These are phyloP conservation scores for Neotoma lepida DNA, from an alignment of 2,113 vertebrate species.

Conservation along the genomic window DNA sequence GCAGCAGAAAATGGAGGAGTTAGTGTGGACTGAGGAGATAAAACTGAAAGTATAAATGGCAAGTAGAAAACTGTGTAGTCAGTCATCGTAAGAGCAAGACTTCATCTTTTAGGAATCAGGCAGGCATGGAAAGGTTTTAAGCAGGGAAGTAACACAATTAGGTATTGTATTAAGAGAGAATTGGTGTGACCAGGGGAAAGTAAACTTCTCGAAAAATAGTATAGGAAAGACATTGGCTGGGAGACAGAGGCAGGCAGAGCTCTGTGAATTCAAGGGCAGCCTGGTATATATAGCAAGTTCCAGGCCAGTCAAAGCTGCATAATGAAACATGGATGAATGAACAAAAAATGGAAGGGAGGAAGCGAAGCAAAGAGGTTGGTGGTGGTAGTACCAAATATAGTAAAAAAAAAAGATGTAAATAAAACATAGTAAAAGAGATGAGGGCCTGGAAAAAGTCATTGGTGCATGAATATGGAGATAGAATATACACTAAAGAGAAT, in stretches of 20 bases:
- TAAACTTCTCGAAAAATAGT: neutral
- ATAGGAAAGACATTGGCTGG: neutral
- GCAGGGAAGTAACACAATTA: neutral
- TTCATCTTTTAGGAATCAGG: constrained; percentile 1
- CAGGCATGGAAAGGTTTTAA: constrained; percentile 23
- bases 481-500: neutral
- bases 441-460: neutral
- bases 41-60: neutral
- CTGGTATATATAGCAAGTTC: neutral
- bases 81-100: neutral
- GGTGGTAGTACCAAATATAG: neutral
- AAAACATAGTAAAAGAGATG: neutral
- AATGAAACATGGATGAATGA: neutral
- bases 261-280: neutral
- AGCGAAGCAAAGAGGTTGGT: neutral
- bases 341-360: neutral
- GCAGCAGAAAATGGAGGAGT: neutral
- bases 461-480: neutral
- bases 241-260: neutral
- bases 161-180: constrained; percentile 37
- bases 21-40: constrained; percentile 20
- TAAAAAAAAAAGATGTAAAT: neutral
- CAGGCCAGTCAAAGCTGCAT: neutral
- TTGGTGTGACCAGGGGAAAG: neutral
- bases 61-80: neutral